Base-by-base conservation (phyloP, 2,888 invertebrate genomes). In the Aphidoletes aphidimyza region DNA sequence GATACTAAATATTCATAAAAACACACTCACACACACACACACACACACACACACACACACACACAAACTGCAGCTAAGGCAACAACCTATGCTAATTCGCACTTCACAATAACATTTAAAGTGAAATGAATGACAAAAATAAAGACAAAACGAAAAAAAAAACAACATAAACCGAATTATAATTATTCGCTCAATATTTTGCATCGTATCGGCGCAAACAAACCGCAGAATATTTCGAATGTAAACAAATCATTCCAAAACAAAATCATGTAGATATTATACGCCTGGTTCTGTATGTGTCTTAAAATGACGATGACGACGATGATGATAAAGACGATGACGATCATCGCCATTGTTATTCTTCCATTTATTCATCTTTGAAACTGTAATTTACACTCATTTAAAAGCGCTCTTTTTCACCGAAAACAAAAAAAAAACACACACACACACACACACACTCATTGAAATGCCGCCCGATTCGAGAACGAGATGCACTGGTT, bases 1-100 rank as follows among this genome's bases (percentile, higher is more conserved):
- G 36, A 39, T n/a, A 81, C 81, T 81, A 81, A 81, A 81, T 81
- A 81, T 81, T 81, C 81, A 81, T 81, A 3, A 81, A 37, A n/a
- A 37, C n/a, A n/a, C n/a, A n/a, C n/a, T n/a, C n/a, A n/a, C n/a
- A n/a, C n/a, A n/a, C n/a, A n/a, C n/a, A n/a, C n/a, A n/a, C n/a
- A n/a, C n/a, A n/a, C n/a, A n/a, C n/a, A n/a, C n/a, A n/a, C n/a
- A n/a, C n/a, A n/a, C n/a, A n/a, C n/a, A n/a, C n/a, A n/a, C n/a
- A n/a, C n/a, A n/a, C n/a, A n/a, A 81, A 81, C 8, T 78, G 78
- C 78, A 78, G 5, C 81, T 0, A 81, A 81, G 39, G 37, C 81
- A 81, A 81, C 37, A 81, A 81, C 81, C 81, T 81, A 81, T 81
- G 81, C 37, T 22, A 81, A 81, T 81, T 81, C 37, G 37, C 37